Base-by-base conservation (phyloP, 2,888 invertebrate species). In the Lepetodrilus schrolli region DNA sequence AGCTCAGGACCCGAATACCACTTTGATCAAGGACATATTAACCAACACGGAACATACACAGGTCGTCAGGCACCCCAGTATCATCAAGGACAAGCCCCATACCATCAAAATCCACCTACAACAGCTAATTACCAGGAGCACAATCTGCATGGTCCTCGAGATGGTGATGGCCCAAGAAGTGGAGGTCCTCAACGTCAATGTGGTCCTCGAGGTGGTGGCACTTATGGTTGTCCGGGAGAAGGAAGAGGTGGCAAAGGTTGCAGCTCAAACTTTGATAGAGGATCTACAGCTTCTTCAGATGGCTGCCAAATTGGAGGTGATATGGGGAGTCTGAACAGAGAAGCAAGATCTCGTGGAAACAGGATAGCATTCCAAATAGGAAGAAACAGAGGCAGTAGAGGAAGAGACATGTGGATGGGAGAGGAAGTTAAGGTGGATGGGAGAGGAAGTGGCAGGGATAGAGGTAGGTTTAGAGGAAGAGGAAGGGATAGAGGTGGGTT, bases 381-480 rank as follows among this genome's bases (percentile, higher is more conserved):
- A 43, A 17, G 43, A 43, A 43, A 43, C 43, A 7, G 58, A 4
- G 17, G 58, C 26, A 30, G 34, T 8, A 10, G 58, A 58, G 17
- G 58, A 58, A 58, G 34, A 30, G 34, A 58, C n/a, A n/a, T n/a
- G n/a, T n/a, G n/a, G n/a, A n/a, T n/a, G 48, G 48, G 48, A 48
- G 1, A 48, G 48, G 48, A 48, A 48, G 48, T 4, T 20, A 21
- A 48, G 48, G 48, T 48, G 48, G 17, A 48, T 48, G 3, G 17
- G 48, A 30, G 30, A 34, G 34, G 34, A 34, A 30, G 34, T 3
- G 13, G 4, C 2, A 58, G 58, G 17, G 58, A 5, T n/a, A 10
- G 58, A 26, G 58, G 58, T 10, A 58, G 58, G 8, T 26, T 5
- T 10, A 51, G 30, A 10, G 58, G 58, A 17, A 58, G 30, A 30